Conservation (phyloP, 2,888 invertebrate genomes). For the Hydriomena furcata region DNA sequence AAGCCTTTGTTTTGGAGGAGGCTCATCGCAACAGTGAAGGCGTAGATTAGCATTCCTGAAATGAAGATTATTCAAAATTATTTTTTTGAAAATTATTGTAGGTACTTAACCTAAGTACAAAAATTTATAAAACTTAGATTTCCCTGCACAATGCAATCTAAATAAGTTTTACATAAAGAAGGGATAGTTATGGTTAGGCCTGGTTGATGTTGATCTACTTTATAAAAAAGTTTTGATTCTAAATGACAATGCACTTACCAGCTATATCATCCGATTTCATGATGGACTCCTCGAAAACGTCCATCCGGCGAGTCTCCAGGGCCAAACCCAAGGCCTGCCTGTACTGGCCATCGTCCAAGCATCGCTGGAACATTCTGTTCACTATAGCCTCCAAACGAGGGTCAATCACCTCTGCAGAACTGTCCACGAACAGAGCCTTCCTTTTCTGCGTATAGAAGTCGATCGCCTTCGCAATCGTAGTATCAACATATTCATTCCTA, state of each 20-base stretch:
- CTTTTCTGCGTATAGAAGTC: conserved; percentile 97
- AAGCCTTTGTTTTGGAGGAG: conserved; percentile 97
- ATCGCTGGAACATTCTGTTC: conserved; percentile 98
- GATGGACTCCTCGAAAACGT: conserved; percentile 96
- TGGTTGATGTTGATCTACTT: no score
- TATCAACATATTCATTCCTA: conserved; percentile 97
- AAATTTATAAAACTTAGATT: no score
- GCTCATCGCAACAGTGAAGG: conserved; percentile 98
- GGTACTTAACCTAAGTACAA: no score
- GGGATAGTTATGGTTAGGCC: no score
- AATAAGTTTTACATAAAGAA: no score
- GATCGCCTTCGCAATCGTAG: conserved; percentile 98
- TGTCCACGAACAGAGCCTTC: conserved; percentile 88
- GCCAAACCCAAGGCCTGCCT: conserved; percentile 98
- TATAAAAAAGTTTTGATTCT: background rate
- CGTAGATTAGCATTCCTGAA: conserved; percentile 94
- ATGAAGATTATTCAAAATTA: conserved; percentile 30
- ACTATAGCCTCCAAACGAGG: conserved; percentile 95
- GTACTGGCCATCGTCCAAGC: conserved; percentile 96
- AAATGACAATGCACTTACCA: conserved; percentile 56
- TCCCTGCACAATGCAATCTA: no score
- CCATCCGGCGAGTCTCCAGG: conserved; percentile 98
- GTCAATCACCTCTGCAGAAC: conserved; percentile 87
- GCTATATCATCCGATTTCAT: conserved; percentile 95
- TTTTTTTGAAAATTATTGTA: no score